Percentiles rank a stretch among this genome's conserved stretches.
phyloP scores from a whole-genome alignment of 2,113 vertebrate species.

The Setophaga coronata region DNA sequence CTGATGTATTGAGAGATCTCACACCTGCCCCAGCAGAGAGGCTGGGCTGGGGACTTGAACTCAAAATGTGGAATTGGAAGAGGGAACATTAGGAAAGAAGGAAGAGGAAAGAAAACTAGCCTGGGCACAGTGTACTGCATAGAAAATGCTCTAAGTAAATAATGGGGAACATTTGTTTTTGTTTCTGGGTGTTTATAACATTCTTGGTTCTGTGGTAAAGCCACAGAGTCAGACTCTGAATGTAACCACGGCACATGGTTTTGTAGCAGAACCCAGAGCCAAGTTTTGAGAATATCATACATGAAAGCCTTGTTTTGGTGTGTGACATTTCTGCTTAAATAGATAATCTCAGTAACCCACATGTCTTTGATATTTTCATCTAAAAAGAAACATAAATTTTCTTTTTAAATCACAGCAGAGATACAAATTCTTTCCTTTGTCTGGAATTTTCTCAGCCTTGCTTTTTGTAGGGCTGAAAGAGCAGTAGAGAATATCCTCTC shows the following conservation, averaged over 20 bases:
- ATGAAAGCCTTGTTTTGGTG: neutral
- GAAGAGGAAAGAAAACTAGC: neutral
- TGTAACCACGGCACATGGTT: neutral
- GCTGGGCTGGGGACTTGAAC: neutral
- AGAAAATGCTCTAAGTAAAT: neutral
- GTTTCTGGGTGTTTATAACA: neutral
- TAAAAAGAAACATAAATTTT: neutral
- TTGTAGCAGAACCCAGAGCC: neutral
- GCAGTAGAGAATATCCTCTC: neutral
- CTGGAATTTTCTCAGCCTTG: neutral
- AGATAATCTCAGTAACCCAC: neutral
- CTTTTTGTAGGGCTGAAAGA: neutral
- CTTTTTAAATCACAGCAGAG: neutral
- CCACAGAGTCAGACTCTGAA: neutral
- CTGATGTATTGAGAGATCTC: neutral
- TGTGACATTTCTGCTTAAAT: neutral
- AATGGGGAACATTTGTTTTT: neutral
- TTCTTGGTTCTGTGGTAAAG: neutral
- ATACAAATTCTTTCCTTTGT: neutral
- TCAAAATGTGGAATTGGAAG: neutral
- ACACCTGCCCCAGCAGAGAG: neutral
- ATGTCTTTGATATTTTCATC: neutral
- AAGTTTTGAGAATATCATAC: neutral
- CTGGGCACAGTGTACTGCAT: rapidly evolving
- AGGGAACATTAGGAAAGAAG: neutral